These are phyloP conservation scores for Escarpia spicata DNA, from an alignment of 2,888 invertebrate species.

Conservation along the genomic window DNA sequence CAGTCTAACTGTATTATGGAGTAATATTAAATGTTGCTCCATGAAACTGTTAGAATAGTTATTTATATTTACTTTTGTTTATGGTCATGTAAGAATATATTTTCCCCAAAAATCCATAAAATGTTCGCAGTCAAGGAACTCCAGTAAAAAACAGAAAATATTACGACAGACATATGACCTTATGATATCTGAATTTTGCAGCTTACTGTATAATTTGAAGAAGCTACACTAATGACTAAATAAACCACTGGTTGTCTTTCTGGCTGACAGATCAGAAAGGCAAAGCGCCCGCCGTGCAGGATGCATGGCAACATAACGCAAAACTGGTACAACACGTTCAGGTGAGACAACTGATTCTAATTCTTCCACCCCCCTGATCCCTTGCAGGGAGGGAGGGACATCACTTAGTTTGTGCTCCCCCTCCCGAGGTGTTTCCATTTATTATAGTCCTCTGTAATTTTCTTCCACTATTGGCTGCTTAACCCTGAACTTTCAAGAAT, in stretches of 20 bases:
- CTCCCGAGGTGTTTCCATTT: too few species aligned
- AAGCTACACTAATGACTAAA: neutral
- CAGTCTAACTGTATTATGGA: neutral
- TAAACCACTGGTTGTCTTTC: neutral
- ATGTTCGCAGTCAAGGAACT: neutral
- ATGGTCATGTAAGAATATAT: neutral
- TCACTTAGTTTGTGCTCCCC: too few species aligned
- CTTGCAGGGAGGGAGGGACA: too few species aligned
- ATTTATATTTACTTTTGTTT: neutral
- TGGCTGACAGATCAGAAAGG: neutral
- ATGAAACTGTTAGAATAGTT: too few species aligned
- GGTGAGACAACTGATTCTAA: neutral
- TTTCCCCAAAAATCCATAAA: neutral
- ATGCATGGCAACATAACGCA: neutral
- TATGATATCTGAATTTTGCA: neutral
- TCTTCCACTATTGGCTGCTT: too few species aligned
- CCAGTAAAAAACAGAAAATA: neutral
- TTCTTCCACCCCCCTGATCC: too few species aligned
- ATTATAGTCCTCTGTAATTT: too few species aligned
- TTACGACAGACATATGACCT: neutral
- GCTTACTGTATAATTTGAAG: neutral
- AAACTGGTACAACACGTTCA: neutral
- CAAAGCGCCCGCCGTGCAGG: neutral
- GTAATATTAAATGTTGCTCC: neutral
- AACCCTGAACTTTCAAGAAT: too few species aligned